phyloP scores from a whole-genome alignment of 2,113 vertebrate genomes.

The Protobothrops mucrosquamatus region DNA sequence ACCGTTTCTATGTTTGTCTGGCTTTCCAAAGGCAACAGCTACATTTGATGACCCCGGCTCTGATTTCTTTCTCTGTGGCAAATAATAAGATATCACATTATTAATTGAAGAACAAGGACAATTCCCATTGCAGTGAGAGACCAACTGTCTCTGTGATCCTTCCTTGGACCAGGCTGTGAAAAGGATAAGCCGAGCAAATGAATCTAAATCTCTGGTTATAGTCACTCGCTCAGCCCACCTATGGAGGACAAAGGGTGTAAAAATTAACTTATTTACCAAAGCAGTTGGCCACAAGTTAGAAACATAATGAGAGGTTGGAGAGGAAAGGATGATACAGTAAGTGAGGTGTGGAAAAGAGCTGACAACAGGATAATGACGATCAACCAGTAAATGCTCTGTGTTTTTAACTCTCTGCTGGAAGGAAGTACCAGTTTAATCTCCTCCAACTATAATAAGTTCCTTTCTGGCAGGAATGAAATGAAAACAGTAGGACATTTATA shows the following conservation, averaged over 20 bases:
- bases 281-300: background rate
- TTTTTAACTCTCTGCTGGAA: background rate
- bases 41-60: background rate
- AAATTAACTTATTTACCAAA: background rate
- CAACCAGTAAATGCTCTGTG: background rate
- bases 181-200: background rate
- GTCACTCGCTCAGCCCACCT: background rate
- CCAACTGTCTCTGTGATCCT: background rate
- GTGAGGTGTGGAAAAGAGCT: background rate
- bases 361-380: background rate
- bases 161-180: background rate
- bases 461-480: background rate
- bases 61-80: rapidly evolving
- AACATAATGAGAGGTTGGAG: background rate
- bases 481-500: background rate
- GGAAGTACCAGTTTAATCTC: background rate
- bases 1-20: rapidly evolving
- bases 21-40: background rate
- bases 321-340: background rate
- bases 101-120: background rate
- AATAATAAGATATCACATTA: background rate
- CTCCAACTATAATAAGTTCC: background rate
- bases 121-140: background rate
- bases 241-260: background rate
- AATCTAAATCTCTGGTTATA: background rate